A percentile compares a stretch with the other conserved stretches of the same genome.
Evolutionary conservation across 2,888 invertebrate genomes (phyloP).

Genomic region (Meta bourneti): DNA sequence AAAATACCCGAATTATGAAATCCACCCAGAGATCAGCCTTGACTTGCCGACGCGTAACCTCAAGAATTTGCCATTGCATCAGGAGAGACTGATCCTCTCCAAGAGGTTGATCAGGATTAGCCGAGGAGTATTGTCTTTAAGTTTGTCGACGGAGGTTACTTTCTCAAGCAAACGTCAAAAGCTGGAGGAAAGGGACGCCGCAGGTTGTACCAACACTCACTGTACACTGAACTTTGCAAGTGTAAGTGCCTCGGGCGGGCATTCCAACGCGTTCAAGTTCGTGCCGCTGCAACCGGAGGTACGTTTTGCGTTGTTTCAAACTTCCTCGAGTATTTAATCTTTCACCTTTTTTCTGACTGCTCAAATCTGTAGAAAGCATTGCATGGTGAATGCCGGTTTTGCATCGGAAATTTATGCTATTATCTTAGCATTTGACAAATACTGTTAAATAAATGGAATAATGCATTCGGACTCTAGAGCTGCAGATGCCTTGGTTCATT

Average conservation of each 20-base stretch:
- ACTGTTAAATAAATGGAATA: no score
- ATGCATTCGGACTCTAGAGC: no score
- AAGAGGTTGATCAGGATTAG: no score
- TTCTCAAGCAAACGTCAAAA: slow-evolving; percentile 61
- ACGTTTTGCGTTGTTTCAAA: slow-evolving; percentile 59
- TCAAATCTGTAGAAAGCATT: background rate
- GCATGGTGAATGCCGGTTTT: background rate
- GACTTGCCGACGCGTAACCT: background rate
- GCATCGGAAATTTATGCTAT: no score
- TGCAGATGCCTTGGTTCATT: no score
- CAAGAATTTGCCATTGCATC: background rate
- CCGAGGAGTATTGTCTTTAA: no score
- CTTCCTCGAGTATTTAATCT: slow-evolving; percentile 64
- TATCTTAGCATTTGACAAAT: no score
- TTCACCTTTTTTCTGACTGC: slow-evolving; percentile 46
- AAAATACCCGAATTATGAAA: background rate
- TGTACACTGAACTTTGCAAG: slow-evolving; percentile 70
- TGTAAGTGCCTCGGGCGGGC: slow-evolving; percentile 34
- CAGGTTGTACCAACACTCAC: slow-evolving; percentile 55
- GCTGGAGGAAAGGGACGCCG: slow-evolving; percentile 44
- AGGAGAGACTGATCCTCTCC: background rate
- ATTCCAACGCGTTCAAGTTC: slow-evolving; percentile 73
- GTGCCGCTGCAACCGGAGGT: slow-evolving; percentile 71
- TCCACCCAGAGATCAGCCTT: background rate
- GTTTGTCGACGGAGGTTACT: slow-evolving; percentile 40